Base-by-base conservation (phyloP, 2,797 vertebrate species). In the Trematomus bernacchii region DNA sequence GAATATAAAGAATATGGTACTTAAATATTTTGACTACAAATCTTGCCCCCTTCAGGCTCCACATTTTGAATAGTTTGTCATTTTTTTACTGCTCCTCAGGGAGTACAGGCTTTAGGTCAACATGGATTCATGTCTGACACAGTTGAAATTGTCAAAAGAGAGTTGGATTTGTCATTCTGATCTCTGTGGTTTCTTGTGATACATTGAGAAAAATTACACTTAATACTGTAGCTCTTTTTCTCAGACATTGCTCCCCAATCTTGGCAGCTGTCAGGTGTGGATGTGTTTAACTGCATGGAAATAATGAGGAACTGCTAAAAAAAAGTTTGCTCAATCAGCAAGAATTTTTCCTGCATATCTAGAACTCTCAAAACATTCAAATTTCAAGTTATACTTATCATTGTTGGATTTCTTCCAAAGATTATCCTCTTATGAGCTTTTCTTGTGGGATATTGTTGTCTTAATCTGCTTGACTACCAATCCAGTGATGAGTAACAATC, bases 251-350 rank as follows among this genome's bases (percentile, higher is more conserved):
- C 16, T 59, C 37, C 58, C 40, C n/a, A 52, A 19, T 18, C 52
- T 61, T 23, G 11, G 52, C 53, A 37, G 37, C 64, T 16, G 23
- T 33, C 53, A 72, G 63, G 47, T 71, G 60, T 33, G 42, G 19
- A 48, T 21, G 6, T 74, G 52, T 50, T 53, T 13, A 42, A 46
- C 23, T 59, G 40, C 23, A 15, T 43, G n/a, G 14, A 54, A 64
- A 48, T 18, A 19, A 66, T 40, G 30, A 33, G 10, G 7, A 44
- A 50, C 44, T 23, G 50, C 18, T 46, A 2, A 33, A 71, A 47
- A 40, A 51, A 33, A 30, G 5, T 9, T 19, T 16, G 61, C 52
- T 58, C 12, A 0, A 57, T 75, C 76, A 74, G 80, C 63, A 47
- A 61, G 68, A 60, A 4, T 9, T 9, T 65, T 54, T 44, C 2